Percentiles rank a stretch among this genome's conserved stretches.
phyloP scores from a whole-genome alignment of 2,797 vertebrate species.

The Carcharodon carcharias region DNA sequence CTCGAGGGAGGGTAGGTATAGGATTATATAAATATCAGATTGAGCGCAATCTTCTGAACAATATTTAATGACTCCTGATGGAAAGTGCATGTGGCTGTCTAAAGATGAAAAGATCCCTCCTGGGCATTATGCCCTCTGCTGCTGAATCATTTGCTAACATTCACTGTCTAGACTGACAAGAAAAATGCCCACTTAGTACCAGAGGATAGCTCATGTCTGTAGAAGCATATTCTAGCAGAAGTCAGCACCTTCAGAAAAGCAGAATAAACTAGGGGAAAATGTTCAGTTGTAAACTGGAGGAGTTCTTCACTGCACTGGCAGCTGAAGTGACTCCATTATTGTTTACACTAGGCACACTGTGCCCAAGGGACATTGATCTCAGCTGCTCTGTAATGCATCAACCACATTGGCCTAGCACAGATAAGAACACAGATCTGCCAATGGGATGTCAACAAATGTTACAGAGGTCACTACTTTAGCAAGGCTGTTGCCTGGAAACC shows the following conservation, averaged over 20 bases:
- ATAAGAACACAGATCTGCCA: not conserved
- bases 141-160: not conserved
- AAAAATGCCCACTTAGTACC: not conserved
- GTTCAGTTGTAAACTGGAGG: not conserved
- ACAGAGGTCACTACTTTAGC: not conserved
- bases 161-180: not conserved
- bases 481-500: slow-evolving; percentile 13
- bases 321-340: not conserved
- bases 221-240: not conserved
- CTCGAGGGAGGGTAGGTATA: not conserved
- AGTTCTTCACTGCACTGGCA: not conserved
- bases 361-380: slow-evolving; percentile 15
- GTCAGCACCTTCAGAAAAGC: not conserved
- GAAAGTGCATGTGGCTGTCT: not conserved
- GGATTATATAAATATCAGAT: not conserved
- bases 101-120: not conserved
- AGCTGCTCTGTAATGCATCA: slow-evolving; percentile 15
- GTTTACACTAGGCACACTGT: not conserved
- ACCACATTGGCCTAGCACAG: not conserved
- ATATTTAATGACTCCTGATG: not conserved
- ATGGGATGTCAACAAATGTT: slow-evolving; percentile 13
- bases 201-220: no score
- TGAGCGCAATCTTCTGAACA: not conserved
- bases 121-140: not conserved
- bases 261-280: not conserved